These are phyloP conservation scores for Amphimedon queenslandica DNA, from an alignment of 37 sponge, comb jelly and placozoan species.

Conservation along the genomic window DNA sequence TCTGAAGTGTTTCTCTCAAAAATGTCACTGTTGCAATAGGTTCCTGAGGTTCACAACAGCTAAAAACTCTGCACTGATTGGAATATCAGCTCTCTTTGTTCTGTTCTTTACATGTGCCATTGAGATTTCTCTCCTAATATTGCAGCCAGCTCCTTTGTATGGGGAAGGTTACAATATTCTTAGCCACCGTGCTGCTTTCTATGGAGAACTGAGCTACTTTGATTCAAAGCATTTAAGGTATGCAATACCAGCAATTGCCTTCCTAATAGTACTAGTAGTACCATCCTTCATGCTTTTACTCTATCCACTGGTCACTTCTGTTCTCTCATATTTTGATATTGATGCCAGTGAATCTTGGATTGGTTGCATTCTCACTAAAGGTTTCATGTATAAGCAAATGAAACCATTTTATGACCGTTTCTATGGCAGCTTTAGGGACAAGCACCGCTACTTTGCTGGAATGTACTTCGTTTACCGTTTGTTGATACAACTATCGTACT, in stretches of 20 bases:
- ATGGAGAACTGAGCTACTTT: slow-evolving; percentile 26
- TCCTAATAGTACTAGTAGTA: slow-evolving; percentile 6
- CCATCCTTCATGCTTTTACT: slow-evolving; percentile 30
- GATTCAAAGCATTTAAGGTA: slow-evolving; percentile 37
- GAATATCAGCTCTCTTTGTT: background rate
- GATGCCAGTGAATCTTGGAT: background rate
- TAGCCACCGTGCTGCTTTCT: background rate
- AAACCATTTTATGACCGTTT: slow-evolving; percentile 53
- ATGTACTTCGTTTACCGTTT: slow-evolving; percentile 41
- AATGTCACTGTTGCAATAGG: background rate
- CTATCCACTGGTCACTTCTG: slow-evolving; percentile 21
- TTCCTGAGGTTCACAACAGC: background rate
- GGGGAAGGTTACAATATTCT: background rate
- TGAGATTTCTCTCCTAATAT: background rate
- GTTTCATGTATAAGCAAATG: background rate
- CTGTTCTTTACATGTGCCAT: background rate
- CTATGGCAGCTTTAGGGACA: slow-evolving; percentile 41
- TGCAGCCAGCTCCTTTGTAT: background rate
- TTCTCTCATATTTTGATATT: slow-evolving; percentile 2
- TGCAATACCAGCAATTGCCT: slow-evolving; percentile 42
- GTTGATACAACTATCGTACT: background rate
- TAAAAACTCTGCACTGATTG: background rate
- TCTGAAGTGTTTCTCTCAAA: background rate
- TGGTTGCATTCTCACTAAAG: background rate
- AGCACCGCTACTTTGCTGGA: slow-evolving; percentile 48